Evolutionary conservation across 2,888 invertebrate species (phyloP).

Genomic region (Andrena marginata): DNA sequence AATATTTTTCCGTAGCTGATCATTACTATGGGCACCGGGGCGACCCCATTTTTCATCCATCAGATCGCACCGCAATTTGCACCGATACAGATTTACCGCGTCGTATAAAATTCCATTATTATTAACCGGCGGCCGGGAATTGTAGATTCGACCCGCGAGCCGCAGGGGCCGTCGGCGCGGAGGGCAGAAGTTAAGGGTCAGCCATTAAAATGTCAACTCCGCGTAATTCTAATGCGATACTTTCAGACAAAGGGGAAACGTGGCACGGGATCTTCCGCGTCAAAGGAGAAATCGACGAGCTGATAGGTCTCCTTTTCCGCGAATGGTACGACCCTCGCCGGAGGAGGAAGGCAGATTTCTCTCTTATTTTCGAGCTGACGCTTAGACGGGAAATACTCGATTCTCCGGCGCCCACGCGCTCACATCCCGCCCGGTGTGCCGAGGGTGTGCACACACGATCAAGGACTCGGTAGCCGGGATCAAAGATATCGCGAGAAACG

Average conservation of each 20-base stretch:
- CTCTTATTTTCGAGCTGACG: slow-evolving; percentile 1
- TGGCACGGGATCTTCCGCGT: background rate
- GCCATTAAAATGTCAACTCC: too few relatives aligned
- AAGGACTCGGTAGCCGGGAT: slow-evolving; percentile 16
- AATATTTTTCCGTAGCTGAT: background rate
- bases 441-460: background rate
- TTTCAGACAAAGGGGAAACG: background rate
- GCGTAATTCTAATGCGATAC: too few relatives aligned
- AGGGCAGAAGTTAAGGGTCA: too few relatives aligned
- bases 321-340: background rate
- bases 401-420: background rate
- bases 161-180: background rate
- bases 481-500: slow-evolving; percentile 29
- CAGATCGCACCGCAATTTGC: background rate
- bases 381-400: background rate
- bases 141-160: background rate
- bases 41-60: background rate
- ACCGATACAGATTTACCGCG: background rate
- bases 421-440: background rate
- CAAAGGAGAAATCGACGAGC: background rate
- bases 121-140: background rate
- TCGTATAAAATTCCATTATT: background rate
- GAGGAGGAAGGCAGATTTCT: background rate
- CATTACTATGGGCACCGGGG: background rate
- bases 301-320: background rate